A percentile compares a stretch with the other conserved stretches of the same genome.
These are phyloP conservation scores for Otis tarda DNA, from an alignment of 2,113 vertebrate genomes.

Conservation along the genomic window DNA sequence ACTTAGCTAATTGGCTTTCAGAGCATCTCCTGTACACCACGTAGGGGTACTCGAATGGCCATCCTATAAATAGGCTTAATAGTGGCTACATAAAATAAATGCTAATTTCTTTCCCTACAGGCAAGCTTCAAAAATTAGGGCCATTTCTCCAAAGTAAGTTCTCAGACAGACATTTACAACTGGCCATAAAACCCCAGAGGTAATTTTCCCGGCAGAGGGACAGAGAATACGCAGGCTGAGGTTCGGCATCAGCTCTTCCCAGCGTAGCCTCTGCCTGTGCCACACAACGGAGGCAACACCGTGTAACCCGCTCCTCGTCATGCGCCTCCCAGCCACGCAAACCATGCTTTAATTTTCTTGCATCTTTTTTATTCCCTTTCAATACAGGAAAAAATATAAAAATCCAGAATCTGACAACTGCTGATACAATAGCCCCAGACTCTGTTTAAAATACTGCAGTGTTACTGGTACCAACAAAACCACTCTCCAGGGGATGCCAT, in stretches of 20 bases:
- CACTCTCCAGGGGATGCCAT: conserved; percentile 1
- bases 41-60: neutral
- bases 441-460: neutral
- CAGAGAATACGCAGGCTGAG: fast-evolving
- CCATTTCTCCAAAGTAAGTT: neutral
- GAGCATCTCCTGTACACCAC: neutral
- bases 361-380: neutral
- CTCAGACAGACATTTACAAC: neutral
- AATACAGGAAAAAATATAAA: neutral
- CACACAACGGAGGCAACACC: neutral
- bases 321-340: fast-evolving
- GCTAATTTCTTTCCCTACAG: neutral
- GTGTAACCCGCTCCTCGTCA: fast-evolving
- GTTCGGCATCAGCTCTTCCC: neutral
- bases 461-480: neutral
- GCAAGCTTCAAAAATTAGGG: neutral
- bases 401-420: neutral
- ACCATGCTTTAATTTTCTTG: neutral
- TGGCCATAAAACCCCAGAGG: neutral
- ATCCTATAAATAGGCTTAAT: neutral
- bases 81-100: neutral
- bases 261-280: fast-evolving
- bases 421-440: neutral
- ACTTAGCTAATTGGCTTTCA: neutral
- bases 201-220: neutral